Evolutionary conservation across 2,888 invertebrate species (phyloP).

Genomic region (Stenichneumon culpator): DNA sequence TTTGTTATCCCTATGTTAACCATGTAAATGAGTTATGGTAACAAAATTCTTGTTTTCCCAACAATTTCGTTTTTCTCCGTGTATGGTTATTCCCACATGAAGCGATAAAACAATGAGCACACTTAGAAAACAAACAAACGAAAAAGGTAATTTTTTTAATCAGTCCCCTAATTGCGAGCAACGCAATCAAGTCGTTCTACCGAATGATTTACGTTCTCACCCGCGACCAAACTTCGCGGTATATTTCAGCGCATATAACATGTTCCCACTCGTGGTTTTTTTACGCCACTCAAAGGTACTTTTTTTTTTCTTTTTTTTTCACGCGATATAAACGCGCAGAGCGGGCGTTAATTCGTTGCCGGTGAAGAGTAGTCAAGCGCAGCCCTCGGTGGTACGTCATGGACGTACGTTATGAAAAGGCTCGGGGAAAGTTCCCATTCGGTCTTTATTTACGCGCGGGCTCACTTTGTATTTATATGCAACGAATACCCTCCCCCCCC

Average conservation of each 20-base stretch:
- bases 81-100: no score
- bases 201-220: slow-evolving; percentile 6
- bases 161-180: background rate
- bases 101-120: background rate
- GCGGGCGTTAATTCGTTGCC: slow-evolving; percentile 19
- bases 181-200: background rate
- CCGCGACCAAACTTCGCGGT: slow-evolving; percentile 2
- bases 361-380: slow-evolving; percentile 35
- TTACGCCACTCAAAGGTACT: slow-evolving; percentile 19
- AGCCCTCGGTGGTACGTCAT: slow-evolving; percentile 27
- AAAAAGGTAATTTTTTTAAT: background rate
- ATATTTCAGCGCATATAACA: slow-evolving; percentile 13
- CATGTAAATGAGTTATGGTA: no score
- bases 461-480: slow-evolving; percentile 62
- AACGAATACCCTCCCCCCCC: background rate
- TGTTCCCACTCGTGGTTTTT: slow-evolving; percentile 12
- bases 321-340: slow-evolving; percentile 28
- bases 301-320: slow-evolving; percentile 49
- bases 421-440: slow-evolving; percentile 51
- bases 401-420: slow-evolving; percentile 56
- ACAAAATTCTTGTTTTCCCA: no score
- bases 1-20: no score
- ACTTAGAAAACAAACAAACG: background rate
- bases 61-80: no score
- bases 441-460: slow-evolving; percentile 57